These are phyloP conservation scores for Euura saliciscinereae DNA, from an alignment of 1,140 invertebrate genomes.

Conservation along the genomic window DNA sequence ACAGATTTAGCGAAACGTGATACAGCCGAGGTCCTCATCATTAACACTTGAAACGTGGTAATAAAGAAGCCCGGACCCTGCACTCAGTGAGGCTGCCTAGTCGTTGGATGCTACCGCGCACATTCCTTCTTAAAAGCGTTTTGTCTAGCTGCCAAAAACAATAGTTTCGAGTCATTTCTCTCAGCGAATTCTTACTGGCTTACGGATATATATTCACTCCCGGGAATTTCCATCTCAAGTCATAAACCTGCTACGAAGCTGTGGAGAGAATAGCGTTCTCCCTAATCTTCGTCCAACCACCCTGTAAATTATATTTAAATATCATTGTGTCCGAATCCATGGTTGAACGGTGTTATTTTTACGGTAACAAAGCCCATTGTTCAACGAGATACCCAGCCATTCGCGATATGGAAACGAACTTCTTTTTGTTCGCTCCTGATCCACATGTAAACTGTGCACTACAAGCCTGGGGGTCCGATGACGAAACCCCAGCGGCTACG, in stretches of 20 bases:
- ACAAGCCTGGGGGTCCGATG: too few relatives aligned
- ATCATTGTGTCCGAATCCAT: neutral
- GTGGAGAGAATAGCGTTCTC: neutral
- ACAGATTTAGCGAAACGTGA: conserved; percentile 4
- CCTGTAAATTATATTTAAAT: neutral
- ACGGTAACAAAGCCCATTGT: conserved; percentile 1
- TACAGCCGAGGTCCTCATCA: neutral
- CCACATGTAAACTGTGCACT: neutral
- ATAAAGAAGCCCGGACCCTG: neutral
- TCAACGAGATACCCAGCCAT: neutral
- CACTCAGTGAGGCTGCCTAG: neutral
- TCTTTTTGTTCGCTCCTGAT: neutral
- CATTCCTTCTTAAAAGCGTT: conserved; percentile 7
- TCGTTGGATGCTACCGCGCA: neutral
- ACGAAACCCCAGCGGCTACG: too few relatives aligned
- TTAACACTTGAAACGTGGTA: conserved; percentile 5
- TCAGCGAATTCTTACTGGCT: neutral
- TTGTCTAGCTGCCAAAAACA: conserved; percentile 7
- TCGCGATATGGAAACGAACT: conserved; percentile 1
- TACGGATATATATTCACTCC: neutral
- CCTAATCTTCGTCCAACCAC: neutral
- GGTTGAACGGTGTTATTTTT: neutral
- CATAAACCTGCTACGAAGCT: neutral
- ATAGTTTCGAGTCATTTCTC: neutral
- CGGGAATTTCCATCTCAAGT: neutral